Conservation (phyloP, 2,113 vertebrate genomes). For the Potamarius usumacintae region DNA sequence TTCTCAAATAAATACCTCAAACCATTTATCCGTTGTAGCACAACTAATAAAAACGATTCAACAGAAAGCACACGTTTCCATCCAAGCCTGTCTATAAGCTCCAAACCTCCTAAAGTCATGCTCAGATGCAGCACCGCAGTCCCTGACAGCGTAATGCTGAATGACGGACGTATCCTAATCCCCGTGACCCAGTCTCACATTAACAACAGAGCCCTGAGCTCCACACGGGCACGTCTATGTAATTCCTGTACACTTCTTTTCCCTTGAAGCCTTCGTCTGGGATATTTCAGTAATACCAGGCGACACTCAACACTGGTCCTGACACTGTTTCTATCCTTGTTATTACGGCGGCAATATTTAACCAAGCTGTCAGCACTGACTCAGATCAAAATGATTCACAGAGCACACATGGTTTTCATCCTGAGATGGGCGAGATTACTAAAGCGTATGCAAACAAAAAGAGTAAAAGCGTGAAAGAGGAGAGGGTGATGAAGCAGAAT, state of each 20-base stretch:
- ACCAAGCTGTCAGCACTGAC: conserved; percentile 16
- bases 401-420: neutral
- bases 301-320: neutral
- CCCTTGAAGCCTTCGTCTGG: neutral
- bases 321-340: conserved; percentile 16
- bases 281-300: conserved; percentile 22
- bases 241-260: conserved; percentile 5
- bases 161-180: conserved; percentile 40
- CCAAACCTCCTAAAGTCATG: conserved; percentile 21
- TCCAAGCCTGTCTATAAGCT: neutral
- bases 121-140: neutral
- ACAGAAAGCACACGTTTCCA: neutral
- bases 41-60: neutral
- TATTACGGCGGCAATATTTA: conserved; percentile 9
- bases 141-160: conserved; percentile 18
- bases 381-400: conserved; percentile 11
- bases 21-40: neutral
- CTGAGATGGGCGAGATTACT: neutral
- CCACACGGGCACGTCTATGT: neutral
- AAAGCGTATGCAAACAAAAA: neutral
- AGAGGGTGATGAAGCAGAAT: neutral
- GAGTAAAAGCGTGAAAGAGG: too few relatives aligned
- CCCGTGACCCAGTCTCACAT: conserved; percentile 27
- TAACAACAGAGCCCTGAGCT: conserved; percentile 9
- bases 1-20: neutral